Base-by-base conservation (phyloP, 2,797 vertebrate genomes). In the Silurus aristotelis region DNA sequence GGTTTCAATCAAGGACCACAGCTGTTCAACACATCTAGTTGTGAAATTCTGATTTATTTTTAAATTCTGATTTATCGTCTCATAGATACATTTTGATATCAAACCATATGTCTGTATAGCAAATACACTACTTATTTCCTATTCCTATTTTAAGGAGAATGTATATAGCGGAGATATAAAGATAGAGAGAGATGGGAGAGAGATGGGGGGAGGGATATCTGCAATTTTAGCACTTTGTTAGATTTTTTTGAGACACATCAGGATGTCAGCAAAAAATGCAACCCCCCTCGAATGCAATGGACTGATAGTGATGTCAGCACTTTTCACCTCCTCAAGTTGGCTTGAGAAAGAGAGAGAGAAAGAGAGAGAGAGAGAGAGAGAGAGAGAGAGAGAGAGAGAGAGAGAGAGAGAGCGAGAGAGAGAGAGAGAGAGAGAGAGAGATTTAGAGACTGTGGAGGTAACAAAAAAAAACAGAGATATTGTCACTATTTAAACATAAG, bases 271-370 rank as follows among this genome's bases (percentile, higher is more conserved):
- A 76, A 31, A 94, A 90, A 94, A 93, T 93, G 91, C 87, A 55
- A 67, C 91, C 90, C 91, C 82, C 90, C 92, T 90, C 9, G 92
- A 94, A 93, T 94, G 93, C 92, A 91, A 87, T 91, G 94, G 75
- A 93, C 93, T 93, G 94, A 91, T 88, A 91, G 92, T 91, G 90
- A 90, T 92, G 94, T 96, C 94, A 95, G 94, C 95, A 93, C 85
- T 93, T 95, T 94, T 93, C 89, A 55, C 85, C 89, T 64, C 83
- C 90, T 91, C 86, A 90, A 55, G n/a, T 92, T 92, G 48, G 86
- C 82, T 83, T 75, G 19, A 48, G 22, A 55, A 14, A 52, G 22
- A 72, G 38, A 72, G 5, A 71, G 38, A 46, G 68, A 12, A 8
- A 72, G 19, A 48, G 70, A 73, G 31, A 38, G 31, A 70, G 67